phyloP scores from a whole-genome alignment of 2,113 vertebrate species.

The Ictalurus punctatus region DNA sequence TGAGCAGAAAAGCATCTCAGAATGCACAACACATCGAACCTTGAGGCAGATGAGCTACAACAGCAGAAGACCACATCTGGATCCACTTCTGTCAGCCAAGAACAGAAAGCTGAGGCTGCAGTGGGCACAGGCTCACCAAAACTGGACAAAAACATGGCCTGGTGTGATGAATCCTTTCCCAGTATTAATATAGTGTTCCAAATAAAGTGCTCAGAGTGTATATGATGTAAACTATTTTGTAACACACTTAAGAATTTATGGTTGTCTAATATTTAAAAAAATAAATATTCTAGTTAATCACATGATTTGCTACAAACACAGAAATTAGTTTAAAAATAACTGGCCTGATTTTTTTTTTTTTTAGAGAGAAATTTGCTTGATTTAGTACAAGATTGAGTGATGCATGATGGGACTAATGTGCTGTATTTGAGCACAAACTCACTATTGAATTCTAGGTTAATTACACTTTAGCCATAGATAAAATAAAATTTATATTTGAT shows the following conservation, averaged over 20 bases:
- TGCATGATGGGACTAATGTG: neutral
- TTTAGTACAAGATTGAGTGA: neutral
- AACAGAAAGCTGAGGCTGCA: neutral
- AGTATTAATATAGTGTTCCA: neutral
- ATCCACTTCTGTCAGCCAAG: neutral
- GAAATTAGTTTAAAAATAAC: neutral
- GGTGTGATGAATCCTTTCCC: neutral
- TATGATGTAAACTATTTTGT: neutral
- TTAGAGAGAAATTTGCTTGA: neutral
- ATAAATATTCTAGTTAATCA: neutral
- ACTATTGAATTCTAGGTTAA: neutral
- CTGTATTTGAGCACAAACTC: neutral
- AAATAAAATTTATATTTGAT: no score
- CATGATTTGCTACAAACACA: neutral
- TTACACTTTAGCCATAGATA: neutral
- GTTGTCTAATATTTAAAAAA: neutral
- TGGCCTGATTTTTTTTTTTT: neutral
- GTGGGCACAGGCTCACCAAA: neutral
- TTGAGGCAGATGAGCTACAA: neutral
- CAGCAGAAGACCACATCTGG: neutral
- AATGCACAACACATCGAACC: neutral
- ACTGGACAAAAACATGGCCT: neutral
- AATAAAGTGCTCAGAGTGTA: neutral
- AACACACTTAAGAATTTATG: neutral
- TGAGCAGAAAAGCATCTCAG: neutral